phyloP scores from a whole-genome alignment of 2,888 invertebrate genomes.

The Hirtodrosophila cameraria region DNA sequence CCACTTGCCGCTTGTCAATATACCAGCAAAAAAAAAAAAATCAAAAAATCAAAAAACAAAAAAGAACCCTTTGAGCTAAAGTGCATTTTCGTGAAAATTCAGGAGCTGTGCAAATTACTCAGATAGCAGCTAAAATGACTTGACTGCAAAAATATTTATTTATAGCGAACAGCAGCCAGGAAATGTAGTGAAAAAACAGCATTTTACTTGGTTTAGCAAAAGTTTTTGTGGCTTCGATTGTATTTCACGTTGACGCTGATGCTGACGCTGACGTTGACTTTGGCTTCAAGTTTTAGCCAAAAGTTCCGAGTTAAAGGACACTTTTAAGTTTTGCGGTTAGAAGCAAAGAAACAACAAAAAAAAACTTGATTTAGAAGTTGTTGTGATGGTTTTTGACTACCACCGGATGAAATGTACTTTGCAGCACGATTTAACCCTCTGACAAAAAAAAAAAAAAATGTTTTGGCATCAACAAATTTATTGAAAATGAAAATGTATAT shows the following conservation, averaged over 20 bases:
- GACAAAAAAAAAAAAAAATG: slow-evolving; percentile 19
- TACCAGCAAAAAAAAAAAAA: no score
- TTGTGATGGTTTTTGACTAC: slow-evolving; percentile 24
- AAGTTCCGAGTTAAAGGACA: slow-evolving; percentile 57
- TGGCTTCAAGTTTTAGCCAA: slow-evolving; percentile 47
- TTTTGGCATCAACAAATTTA: slow-evolving; percentile 10
- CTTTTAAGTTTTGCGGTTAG: slow-evolving; percentile 45
- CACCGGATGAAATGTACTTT: slow-evolving; percentile 30
- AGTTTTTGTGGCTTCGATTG: slow-evolving; percentile 52
- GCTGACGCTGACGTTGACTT: no score
- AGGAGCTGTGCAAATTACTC: slow-evolving; percentile 43
- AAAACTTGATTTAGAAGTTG: slow-evolving; percentile 53
- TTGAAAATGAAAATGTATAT: neutral
- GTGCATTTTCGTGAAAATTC: slow-evolving; percentile 38
- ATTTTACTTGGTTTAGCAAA: slow-evolving; percentile 55
- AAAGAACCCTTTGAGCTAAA: slow-evolving; percentile 23
- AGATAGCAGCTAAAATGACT: slow-evolving; percentile 41
- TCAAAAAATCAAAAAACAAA: no score
- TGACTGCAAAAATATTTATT: slow-evolving; percentile 56
- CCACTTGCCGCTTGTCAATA: slow-evolving; percentile 32
- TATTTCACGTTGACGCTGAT: slow-evolving; percentile 34
- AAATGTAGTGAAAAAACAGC: slow-evolving; percentile 19
- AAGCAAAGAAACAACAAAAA: no score
- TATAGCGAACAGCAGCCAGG: slow-evolving; percentile 9
- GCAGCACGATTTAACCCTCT: neutral